These are phyloP conservation scores for Cryptus armator DNA, from an alignment of 2,888 invertebrate species.

Conservation along the genomic window DNA sequence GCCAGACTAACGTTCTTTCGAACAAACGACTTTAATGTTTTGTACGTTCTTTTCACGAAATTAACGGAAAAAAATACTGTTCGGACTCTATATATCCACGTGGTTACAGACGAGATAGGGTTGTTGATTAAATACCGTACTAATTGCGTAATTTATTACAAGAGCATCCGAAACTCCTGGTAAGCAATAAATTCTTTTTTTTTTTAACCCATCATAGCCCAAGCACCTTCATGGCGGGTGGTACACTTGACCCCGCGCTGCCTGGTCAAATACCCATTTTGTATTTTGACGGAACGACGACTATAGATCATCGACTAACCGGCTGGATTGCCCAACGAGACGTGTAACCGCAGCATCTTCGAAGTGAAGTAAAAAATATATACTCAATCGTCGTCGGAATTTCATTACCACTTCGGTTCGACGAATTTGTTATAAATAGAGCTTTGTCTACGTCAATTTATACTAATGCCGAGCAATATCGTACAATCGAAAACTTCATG, in stretches of 20 bases:
- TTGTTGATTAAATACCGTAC: slow-evolving; percentile 79
- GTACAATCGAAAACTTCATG: too few relatives aligned
- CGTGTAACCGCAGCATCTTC: slow-evolving; percentile 19
- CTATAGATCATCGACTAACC: slow-evolving; percentile 49
- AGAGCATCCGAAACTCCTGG: slow-evolving; percentile 39
- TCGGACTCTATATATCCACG: slow-evolving; percentile 12
- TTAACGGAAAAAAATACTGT: neutral
- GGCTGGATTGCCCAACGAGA: slow-evolving; percentile 30
- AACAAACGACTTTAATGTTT: neutral
- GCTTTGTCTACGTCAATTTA: too few relatives aligned
- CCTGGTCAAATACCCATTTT: slow-evolving; percentile 55
- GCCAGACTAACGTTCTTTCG: neutral
- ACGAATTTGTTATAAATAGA: neutral
- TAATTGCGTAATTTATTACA: slow-evolving; percentile 82
- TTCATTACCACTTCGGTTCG: slow-evolving; percentile 7
- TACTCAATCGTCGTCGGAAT: slow-evolving; percentile 24
- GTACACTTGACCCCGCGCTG: slow-evolving; percentile 50
- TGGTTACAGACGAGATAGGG: slow-evolving; percentile 7
- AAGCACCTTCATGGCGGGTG: slow-evolving; percentile 59
- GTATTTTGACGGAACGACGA: slow-evolving; percentile 58
- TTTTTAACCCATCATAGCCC: neutral
- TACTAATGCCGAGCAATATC: too few relatives aligned
- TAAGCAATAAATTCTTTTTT: neutral
- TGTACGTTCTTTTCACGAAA: neutral
- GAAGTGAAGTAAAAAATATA: slow-evolving; percentile 20